Evolutionary conservation across 2,888 invertebrate species (phyloP), one percentile per base, ranked within the genome.

Genomic region (Drosophila crucigera): DNA sequence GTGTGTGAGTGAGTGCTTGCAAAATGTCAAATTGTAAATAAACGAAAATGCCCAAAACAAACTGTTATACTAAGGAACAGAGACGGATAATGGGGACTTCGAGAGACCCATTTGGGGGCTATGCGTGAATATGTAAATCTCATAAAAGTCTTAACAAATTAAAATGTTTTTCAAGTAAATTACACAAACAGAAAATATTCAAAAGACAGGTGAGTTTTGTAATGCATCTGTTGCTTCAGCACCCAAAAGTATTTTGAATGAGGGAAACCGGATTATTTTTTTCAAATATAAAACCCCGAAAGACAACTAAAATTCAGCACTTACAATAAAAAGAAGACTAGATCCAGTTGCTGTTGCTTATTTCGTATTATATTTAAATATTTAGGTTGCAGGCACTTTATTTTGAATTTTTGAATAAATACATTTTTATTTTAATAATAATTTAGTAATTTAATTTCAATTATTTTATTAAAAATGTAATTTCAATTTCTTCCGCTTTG

Each of bases 11-110:
- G 79, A 28, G 75, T 61, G 78, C 72, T 84, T 82, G 80, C 89
- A 82, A 85, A 89, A 89, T 85, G 89, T 89, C 84, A 89, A 85
- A 89, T 76, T 89, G 89, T 85, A 85, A 85, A 85, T 89, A 89
- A 85, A 89, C 86, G 80, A 86, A 89, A 84, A 73, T 75, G 72
- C 68, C 74, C 71, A 68, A 69, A 78, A 61, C 33, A 60, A 78
- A 65, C 76, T 85, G 89, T 89, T 86, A 89, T 89, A 85, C 82
- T 30, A 59, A 71, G 22, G 22, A 43, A 35, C 85, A 69, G 63
- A 6, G 80, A 69, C 72, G n/a, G 65, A 14, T 22, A 56, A 16
- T 19, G 54, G 25, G 35, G 16, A 37, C 3, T 25, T 19, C 10
- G 0, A 14, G 37, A 4, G n/a, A 28, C n/a, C 19, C 19, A 6